Evolutionary conservation across 2,797 vertebrate species (phyloP), one percentile per base, ranked within the genome.

Genomic region (Heliangelus exortis): DNA sequence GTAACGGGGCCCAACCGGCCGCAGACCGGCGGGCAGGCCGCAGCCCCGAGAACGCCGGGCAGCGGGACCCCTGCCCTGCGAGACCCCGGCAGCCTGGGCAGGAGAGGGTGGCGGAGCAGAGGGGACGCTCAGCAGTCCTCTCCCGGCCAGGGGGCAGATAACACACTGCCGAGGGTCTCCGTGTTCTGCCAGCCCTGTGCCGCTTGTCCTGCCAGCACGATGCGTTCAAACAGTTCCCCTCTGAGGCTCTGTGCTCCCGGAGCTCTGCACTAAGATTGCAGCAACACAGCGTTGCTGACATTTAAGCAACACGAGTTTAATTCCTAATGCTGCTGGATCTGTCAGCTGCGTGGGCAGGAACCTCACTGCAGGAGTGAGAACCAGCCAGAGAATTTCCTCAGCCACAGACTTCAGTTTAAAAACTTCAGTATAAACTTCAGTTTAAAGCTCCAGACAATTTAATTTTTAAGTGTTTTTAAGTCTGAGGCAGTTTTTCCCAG

Each of bases 201-300:
- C 15, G 4, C 63, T 22, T 1, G 21, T 7, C 45, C 43, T 2
- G 2, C 1, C 3, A 0, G 4, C 17, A 25, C 20, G 6, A 2
- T 0, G 19, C 25, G 13, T 51, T 28, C 14, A 15, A 41, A 58
- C 28, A 62, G 19, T 16, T 3, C 4, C 8, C 22, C n/a, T 33
- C 26, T 48, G 34, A 26, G 15, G 29, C 6, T 25, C n/a, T 12
- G 2, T 6, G 28, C 6, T 6, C 29, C 34, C 7, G 6, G 19
- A 26, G 41, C 41, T 89, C 47, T 12, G 20, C 20, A 39, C 21
- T 34, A 65, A 34, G 41, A 33, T 7, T 5, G 41, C 0, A 47
- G 29, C 11, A 1, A 50, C 17, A 22, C 17, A 6, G 28, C 2
- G 7, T 2, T 25, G 33, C 61, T 58, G 53, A 28, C 36, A 69